Evolutionary conservation across 1,140 invertebrate species (phyloP), one percentile per base, ranked within the genome.

Genomic region (Ditylenchus dipsaci): DNA sequence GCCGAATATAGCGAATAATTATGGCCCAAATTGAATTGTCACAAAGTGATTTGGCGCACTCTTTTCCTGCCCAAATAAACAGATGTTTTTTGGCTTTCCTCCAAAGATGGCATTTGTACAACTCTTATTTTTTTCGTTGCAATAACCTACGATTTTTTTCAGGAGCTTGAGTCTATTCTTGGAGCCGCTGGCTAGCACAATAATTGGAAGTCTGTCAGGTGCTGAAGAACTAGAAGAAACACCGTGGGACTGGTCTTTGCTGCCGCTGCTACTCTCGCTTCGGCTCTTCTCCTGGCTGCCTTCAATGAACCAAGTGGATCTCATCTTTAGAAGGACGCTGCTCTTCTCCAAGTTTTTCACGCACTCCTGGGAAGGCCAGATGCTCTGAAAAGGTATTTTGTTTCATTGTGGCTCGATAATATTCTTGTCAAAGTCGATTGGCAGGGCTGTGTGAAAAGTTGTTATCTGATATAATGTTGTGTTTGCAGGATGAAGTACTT

Each of bases 301-400:
- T 33, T 19, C 63, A 3, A 72, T 69, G 70, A 87, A 86, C 75
- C 83, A 80, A 68, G 85, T 95, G 74, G 94, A 97, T 85, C 88
- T 90, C 60, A 87, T 95, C 60, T 96, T 95, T 83, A 86, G 94
- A 77, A 90, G 89, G 81, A 87, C 95, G 26, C 86, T 97, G 26
- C 85, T 82, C 9, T 63, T 96, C 45, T 91, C 91, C 0, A 92
- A 91, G 84, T 94, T 96, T 84, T 97, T 97, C 82, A 90, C 90
- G 0, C 92, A 93, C 86, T 93, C 93, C 73, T 98, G 94, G 94
- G 95, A 8, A 89, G 90, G 76, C 91, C 93, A 8, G 89, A 94
- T 78, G 90, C 91, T 85, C 86, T 97, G 42, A 89, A 90, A 84
- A 90, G 89, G 93, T 93, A 33, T 13, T 26, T 59, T 59, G 11